A percentile compares a stretch with the other conserved stretches of the same genome.
Conservation (phyloP, 2,888 invertebrate species). For the Cryptocephalus primarius region DNA sequence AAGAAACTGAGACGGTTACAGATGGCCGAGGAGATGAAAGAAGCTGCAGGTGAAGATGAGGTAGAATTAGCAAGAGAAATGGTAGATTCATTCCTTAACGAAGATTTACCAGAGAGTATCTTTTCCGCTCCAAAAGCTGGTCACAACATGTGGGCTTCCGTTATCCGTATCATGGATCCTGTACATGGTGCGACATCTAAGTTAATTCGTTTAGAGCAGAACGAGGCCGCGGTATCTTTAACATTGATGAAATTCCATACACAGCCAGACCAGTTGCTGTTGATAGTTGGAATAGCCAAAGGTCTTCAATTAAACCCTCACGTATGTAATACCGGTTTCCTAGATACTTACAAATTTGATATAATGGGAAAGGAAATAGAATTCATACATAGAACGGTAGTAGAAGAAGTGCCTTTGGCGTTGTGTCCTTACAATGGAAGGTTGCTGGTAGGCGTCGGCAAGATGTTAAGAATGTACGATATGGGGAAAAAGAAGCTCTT, state of each 20-base stretch:
- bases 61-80: constrained; percentile 92
- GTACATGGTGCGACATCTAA: constrained; percentile 56
- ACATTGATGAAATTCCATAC: constrained; percentile 47
- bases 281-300: constrained; percentile 67
- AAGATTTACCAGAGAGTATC: constrained; percentile 84
- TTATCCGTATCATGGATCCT: constrained; percentile 78
- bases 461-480: constrained; percentile 87
- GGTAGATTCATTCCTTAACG: constrained; percentile 93
- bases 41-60: constrained; percentile 93
- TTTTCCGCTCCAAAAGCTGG: constrained; percentile 97
- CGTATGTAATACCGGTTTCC: constrained; percentile 67
- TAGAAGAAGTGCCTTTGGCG: constrained; percentile 74
- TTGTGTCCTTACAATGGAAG: constrained; percentile 86
- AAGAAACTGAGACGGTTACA: constrained; percentile 84
- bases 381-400: constrained; percentile 83
- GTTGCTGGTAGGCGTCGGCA: constrained; percentile 85
- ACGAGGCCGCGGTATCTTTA: constrained; percentile 89
- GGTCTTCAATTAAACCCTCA: constrained; percentile 84
- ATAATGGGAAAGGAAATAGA: constrained; percentile 76
- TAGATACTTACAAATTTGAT: constrained; percentile 73
- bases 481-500: constrained; percentile 93
- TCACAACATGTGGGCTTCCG: constrained; percentile 90
- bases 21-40: constrained; percentile 98
- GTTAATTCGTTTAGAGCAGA: constrained; percentile 78
- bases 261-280: constrained; percentile 38